Conservation (phyloP, 2,113 vertebrate genomes). For the Capra hircus region DNA sequence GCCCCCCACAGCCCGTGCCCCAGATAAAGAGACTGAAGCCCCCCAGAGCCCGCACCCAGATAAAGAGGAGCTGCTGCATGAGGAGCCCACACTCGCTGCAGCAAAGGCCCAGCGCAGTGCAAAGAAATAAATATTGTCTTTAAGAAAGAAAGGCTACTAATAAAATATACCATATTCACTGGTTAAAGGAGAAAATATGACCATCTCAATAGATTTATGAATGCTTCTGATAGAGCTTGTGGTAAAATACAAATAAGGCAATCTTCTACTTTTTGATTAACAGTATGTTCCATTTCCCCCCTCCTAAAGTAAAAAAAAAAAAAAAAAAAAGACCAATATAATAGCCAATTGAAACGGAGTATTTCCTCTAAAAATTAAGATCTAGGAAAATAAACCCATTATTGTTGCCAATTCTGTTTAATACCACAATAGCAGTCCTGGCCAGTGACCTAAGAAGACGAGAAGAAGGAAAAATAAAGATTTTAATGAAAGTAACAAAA, state of each 20-base stretch:
- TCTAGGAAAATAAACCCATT: not conserved
- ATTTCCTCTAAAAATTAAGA: not conserved
- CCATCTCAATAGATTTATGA: not conserved
- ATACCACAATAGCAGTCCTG: not conserved
- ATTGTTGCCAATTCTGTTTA: not conserved
- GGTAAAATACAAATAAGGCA: not conserved
- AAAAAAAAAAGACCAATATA: not conserved
- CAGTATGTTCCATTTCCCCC: not conserved
- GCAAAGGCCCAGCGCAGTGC: fast-evolving
- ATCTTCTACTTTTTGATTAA: not conserved
- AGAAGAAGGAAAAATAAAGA: not conserved
- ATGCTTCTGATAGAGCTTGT: not conserved
- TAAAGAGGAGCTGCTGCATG: fast-evolving
- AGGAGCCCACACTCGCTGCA: fast-evolving
- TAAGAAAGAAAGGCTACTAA: not conserved
- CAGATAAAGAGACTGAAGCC: no score
- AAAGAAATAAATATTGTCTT: not conserved
- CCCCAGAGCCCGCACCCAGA: fast-evolving
- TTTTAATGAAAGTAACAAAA: not conserved
- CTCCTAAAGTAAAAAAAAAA: not conserved
- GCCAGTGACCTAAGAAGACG: not conserved
- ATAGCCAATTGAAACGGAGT: not conserved
- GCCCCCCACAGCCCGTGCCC: no score
- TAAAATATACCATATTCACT: not conserved
- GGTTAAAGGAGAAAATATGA: not conserved